Percentiles rank a stretch among this genome's conserved stretches.
Conservation (phyloP, 2,797 vertebrate species). For the Phrynocephalus forsythii region DNA sequence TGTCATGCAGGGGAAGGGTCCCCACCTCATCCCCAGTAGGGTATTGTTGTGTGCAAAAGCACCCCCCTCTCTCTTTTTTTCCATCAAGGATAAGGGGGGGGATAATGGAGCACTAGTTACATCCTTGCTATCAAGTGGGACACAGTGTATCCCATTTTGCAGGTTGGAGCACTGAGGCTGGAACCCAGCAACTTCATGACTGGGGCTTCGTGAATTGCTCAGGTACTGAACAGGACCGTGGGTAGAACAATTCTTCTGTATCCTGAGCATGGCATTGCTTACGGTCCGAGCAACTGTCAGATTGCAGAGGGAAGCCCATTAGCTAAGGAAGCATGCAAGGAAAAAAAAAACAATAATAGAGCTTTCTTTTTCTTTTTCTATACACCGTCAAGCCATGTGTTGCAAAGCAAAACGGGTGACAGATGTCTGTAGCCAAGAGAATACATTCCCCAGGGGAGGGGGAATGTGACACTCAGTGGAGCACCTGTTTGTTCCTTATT, state of each 20-base stretch:
- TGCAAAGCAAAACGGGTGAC: conserved; percentile 20
- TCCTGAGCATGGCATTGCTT: neutral
- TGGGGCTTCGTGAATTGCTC: no score
- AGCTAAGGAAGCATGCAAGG: conserved; percentile 31
- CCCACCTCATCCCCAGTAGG: no score
- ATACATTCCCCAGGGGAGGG: neutral
- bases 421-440: conserved; percentile 44
- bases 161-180: neutral
- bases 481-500: conserved; percentile 24
- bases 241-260: no score
- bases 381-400: neutral
- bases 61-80: no score
- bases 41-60: no score
- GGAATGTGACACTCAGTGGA: neutral
- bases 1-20: no score
- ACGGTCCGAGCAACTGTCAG: rapidly evolving
- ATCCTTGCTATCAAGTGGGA: neutral
- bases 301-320: neutral
- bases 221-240: neutral
- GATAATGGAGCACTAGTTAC: no score
- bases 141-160: neutral
- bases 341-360: conserved; percentile 1
- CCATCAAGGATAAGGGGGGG: no score
- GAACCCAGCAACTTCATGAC: no score
- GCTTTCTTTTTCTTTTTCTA: no score